These are phyloP conservation scores for Grantiella picta DNA, from an alignment of 2,113 vertebrate genomes.

Conservation along the genomic window DNA sequence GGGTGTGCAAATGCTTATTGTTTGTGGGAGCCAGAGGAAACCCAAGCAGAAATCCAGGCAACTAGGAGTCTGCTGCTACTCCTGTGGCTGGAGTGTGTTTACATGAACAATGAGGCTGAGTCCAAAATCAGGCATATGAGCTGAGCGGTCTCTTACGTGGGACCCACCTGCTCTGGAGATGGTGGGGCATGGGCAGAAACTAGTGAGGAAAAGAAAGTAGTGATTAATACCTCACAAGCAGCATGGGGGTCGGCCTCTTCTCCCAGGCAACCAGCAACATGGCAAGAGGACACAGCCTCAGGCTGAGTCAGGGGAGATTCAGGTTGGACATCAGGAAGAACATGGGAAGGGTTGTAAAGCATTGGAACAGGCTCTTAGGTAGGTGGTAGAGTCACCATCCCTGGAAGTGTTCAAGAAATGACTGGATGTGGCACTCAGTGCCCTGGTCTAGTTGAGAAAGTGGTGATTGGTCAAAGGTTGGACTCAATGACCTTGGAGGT, in stretches of 20 bases:
- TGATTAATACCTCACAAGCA: neutral
- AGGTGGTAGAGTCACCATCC: neutral
- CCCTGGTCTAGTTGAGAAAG: neutral
- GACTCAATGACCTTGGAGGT: neutral
- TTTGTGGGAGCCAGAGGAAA: neutral
- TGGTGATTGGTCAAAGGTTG: neutral
- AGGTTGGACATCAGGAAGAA: neutral
- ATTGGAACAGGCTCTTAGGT: neutral
- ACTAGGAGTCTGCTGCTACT: neutral
- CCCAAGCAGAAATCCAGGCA: neutral
- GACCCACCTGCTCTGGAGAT: accelerated
- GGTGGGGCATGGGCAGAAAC: neutral
- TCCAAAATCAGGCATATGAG: neutral
- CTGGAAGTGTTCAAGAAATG: neutral
- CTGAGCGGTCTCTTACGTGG: neutral
- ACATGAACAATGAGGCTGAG: neutral
- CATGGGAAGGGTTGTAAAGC: neutral
- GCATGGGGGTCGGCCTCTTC: accelerated
- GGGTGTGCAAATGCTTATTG: neutral
- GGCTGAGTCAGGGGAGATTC: neutral
- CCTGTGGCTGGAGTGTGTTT: neutral
- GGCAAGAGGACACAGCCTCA: neutral
- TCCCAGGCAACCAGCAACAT: neutral
- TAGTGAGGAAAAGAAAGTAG: neutral
- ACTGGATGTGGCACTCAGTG: neutral